Evolutionary conservation across 1,140 invertebrate species (phyloP), one percentile per base, ranked within the genome.

Genomic region (Ooceraea biroi): DNA sequence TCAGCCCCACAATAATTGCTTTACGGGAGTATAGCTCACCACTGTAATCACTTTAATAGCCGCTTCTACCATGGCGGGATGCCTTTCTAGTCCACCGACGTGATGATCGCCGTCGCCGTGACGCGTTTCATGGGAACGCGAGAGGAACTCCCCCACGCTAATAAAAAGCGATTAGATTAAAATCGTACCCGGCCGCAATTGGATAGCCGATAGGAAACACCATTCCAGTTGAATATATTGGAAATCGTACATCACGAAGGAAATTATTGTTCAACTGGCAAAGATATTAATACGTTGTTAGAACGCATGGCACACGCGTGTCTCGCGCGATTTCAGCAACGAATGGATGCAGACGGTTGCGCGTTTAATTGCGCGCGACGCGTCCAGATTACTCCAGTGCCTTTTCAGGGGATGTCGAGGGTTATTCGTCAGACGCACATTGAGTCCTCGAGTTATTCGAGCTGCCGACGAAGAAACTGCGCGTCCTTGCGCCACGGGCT

Each of bases 11-110:
- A 92, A 92, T 92, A 92, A 93, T 92, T 92, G 91, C 91, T 91
- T 90, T 89, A 91, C 90, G 88, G 89, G 88, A 89, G 72, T 87
- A 85, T 58, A 44, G 52, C 72, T 87, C 84, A 90, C 86, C 88
- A 83, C 71, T 86, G 88, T 92, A 92, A 93, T 92, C 91, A 92
- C 91, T 92, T 91, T 91, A 92, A 93, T 91, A 90, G 90, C 91
- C 87, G 84, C 88, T 87, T 92, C 90, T 90, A 87, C 91, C 88
- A 61, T 65, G 80, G 68, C 50, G 22, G 55, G 48, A 63, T 44
- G 48, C 61, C 74, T 74, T 80, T 71, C 88, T 78, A 83, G 85
- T 73, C 68, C 36, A 36, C 52, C 50, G 27, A 52, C 66, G 65
- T 58, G 82, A 87, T 78, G 71, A 78, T 27, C 63, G 55, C 57